Base-by-base conservation (phyloP, 2,888 invertebrate genomes). In the Dastarcus helophoroides region DNA sequence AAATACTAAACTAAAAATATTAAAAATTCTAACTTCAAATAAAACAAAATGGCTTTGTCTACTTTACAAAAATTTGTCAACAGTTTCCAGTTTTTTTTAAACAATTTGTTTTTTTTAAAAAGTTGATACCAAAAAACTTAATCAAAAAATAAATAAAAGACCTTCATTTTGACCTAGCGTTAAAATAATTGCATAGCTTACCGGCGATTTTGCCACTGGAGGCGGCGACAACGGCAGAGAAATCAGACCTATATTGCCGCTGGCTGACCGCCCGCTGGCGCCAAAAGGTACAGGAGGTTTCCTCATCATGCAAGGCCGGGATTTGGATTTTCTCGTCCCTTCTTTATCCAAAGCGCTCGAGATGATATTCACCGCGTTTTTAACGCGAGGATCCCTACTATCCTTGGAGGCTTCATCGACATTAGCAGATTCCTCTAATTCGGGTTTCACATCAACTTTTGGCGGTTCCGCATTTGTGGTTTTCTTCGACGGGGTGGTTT, bases 281-380 rank as follows among this genome's bases (percentile, higher is more conserved):
- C 76, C 73, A 61, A 74, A 76, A 45, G 76, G 73, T 45, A 76
- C 68, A 1, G 76, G 75, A 30, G 79, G 79, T 63, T 79, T 79
- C 30, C 59, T 47, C 34, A 51, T 49, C 48, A 63, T 56, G 35
- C 60, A 60, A n/a, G 62, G 62, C 22, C 60, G 43, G 3, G 62
- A 62, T 46, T 60, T 62, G 4, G 60, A 62, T 48, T 62, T 63
- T 34, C 61, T 50, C 6, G 62, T 49, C 24, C 62, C 62, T 35
- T 60, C 59, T 42, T 60, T 60, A 39, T 60, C 60, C 50, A 80
- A 75, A 44, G 78, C 79, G 54, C 74, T 71, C 39, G 79, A 75
- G 41, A 80, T 80, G 47, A 80, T 77, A 51, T 74, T 76, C 31
- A 79, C 70, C 2, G 80, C 80, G 44, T 76, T 77, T 51, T 75